Evolutionary conservation across 2,113 vertebrate genomes (phyloP).

Genomic region (Prionailurus viverrinus): DNA sequence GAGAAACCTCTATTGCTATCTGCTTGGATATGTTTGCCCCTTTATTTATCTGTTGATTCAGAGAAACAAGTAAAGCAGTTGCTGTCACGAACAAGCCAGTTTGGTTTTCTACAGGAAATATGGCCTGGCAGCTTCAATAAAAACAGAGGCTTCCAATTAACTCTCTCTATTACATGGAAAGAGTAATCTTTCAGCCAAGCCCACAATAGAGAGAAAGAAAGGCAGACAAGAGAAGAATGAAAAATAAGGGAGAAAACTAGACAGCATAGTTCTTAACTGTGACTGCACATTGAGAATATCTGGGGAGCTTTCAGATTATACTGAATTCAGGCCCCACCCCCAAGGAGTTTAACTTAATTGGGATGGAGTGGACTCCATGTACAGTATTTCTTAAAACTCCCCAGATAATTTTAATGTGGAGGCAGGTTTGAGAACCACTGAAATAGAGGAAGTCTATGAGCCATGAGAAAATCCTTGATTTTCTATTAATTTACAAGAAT

Average conservation of each 20-base stretch:
- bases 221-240: conserved; percentile 46
- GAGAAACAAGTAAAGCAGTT: conserved; percentile 38
- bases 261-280: background rate
- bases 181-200: conserved; percentile 60
- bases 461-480: background rate
- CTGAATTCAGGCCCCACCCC: background rate
- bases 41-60: conserved; percentile 72
- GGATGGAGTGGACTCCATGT: background rate
- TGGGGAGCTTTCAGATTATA: background rate
- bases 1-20: background rate
- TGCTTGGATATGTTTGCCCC: background rate
- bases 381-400: background rate
- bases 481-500: conserved; percentile 28
- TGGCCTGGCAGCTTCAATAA: conserved; percentile 61
- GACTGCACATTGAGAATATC: background rate
- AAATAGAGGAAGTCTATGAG: background rate
- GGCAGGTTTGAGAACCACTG: background rate
- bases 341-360: background rate
- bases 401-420: background rate
- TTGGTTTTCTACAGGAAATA: conserved; percentile 66
- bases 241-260: background rate
- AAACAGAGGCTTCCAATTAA: conserved; percentile 75
- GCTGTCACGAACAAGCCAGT: conserved; percentile 56
- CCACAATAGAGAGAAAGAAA: background rate
- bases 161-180: conserved; percentile 48